phyloP scores from a whole-genome alignment of 2,888 invertebrate species.

The Heliconius aoede region DNA sequence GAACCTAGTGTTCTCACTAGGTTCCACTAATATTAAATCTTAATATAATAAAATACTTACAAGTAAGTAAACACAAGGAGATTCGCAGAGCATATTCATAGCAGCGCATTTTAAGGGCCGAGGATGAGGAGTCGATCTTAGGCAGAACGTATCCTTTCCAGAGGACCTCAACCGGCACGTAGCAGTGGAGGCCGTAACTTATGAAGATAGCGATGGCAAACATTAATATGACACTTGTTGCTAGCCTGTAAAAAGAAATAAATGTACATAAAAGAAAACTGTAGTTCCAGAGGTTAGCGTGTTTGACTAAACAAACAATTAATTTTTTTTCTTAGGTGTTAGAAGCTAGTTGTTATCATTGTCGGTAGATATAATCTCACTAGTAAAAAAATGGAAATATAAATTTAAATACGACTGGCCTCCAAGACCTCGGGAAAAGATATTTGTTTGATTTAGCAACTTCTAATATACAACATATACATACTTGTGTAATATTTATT shows the following conservation, averaged over 20 bases:
- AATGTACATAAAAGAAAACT: neutral
- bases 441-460: too few relatives aligned
- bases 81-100: slow-evolving; percentile 91
- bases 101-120: slow-evolving; percentile 69
- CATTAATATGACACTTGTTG: slow-evolving; percentile 87
- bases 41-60: slow-evolving; percentile 84
- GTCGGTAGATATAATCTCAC: too few relatives aligned
- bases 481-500: too few relatives aligned
- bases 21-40: neutral
- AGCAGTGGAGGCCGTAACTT: slow-evolving; percentile 96
- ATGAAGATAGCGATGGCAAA: slow-evolving; percentile 92
- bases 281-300: too few relatives aligned
- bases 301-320: too few relatives aligned
- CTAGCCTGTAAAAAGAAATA: slow-evolving; percentile 77
- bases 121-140: slow-evolving; percentile 57
- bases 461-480: too few relatives aligned
- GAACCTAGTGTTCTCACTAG: too few relatives aligned
- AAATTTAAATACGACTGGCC: too few relatives aligned
- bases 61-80: slow-evolving; percentile 90
- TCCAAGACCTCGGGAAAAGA: too few relatives aligned
- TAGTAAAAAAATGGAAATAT: too few relatives aligned
- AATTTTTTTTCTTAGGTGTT: too few relatives aligned
- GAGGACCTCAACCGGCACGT: slow-evolving; percentile 96
- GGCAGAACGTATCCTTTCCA: slow-evolving; percentile 90
- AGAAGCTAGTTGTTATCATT: too few relatives aligned